A percentile compares a stretch with the other conserved stretches of the same genome.
Conservation (phyloP, 2,888 invertebrate genomes). For the Lordiphosa fenestrarum region DNA sequence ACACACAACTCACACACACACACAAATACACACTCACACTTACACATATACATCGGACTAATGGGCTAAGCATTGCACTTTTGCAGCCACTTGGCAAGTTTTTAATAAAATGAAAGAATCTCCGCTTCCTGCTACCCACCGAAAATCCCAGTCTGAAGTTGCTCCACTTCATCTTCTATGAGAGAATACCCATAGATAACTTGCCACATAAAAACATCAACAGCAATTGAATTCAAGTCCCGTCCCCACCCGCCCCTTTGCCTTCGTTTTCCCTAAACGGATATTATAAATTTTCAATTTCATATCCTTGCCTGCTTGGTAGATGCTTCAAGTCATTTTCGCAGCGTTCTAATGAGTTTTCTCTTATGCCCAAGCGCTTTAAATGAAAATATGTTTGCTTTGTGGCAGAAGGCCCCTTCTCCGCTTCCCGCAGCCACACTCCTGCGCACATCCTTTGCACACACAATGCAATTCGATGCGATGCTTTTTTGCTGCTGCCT, state of each 20-base stretch:
- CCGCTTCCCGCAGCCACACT: slow-evolving; percentile 15
- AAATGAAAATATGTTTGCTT: slow-evolving; percentile 70
- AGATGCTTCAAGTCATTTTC: slow-evolving; percentile 45
- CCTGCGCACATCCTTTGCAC: slow-evolving; percentile 9
- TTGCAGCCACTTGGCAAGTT: slow-evolving; percentile 65
- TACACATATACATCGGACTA: slow-evolving; percentile 23
- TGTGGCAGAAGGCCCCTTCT: slow-evolving; percentile 33
- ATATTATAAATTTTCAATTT: slow-evolving; percentile 75
- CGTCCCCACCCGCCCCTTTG: neutral
- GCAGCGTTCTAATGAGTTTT: slow-evolving; percentile 68
- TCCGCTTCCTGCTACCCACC: slow-evolving; percentile 9
- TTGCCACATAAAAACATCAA: slow-evolving; percentile 65
- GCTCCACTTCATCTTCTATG: slow-evolving; percentile 35
- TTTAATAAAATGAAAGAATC: slow-evolving; percentile 67
- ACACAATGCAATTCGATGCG: slow-evolving; percentile 56
- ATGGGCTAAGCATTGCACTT: slow-evolving; percentile 67
- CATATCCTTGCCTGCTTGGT: slow-evolving; percentile 28
- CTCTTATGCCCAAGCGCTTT: slow-evolving; percentile 48
- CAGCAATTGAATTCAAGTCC: slow-evolving; percentile 63
- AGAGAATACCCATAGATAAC: slow-evolving; percentile 43
- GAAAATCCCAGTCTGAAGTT: slow-evolving; percentile 14
- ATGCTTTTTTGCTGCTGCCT: slow-evolving; percentile 23
- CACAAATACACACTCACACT: slow-evolving; percentile 1
- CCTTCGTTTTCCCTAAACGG: slow-evolving; percentile 39
- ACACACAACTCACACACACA: slow-evolving; percentile 26